phyloP scores from a whole-genome alignment of 2,797 vertebrate species.

The Pseudomugil gertrudae region DNA sequence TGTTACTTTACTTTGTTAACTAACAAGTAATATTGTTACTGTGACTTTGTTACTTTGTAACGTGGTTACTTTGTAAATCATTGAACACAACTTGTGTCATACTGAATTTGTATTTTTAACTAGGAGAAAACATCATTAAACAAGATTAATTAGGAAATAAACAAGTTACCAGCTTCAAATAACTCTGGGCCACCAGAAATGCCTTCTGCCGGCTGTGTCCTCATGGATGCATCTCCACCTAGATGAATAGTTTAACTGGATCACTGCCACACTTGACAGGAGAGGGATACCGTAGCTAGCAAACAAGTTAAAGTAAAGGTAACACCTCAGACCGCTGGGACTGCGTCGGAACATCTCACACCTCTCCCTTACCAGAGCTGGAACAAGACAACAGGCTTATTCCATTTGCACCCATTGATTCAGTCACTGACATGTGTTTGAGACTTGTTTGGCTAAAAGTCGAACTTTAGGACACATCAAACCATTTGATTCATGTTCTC shows the following conservation, averaged over 20 bases:
- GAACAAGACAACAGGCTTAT: constrained; percentile 79
- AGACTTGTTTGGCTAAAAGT: constrained; percentile 78
- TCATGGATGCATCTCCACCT: not conserved
- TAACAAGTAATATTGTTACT: no score
- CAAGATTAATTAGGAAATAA: no score
- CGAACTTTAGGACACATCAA: constrained; percentile 68
- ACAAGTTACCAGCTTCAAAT: no score
- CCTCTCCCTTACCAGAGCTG: constrained; percentile 61
- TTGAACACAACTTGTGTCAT: no score
- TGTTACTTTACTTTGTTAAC: no score
- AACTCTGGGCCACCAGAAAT: no score
- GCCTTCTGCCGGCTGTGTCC: no score
- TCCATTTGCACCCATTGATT: constrained; percentile 85
- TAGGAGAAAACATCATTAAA: no score
- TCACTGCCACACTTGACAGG: constrained; percentile 49
- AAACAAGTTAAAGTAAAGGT: constrained; percentile 68
- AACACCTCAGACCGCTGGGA: constrained; percentile 78
- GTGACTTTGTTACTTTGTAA: no score
- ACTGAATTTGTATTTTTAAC: no score
- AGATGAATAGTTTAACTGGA: constrained; percentile 32
- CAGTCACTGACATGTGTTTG: constrained; percentile 76
- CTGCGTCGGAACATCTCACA: constrained; percentile 70
- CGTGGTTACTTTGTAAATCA: no score
- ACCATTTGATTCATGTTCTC: constrained; percentile 69
- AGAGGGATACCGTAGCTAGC: constrained; percentile 37